Percentiles rank a stretch among this genome's conserved stretches.
Conservation (phyloP, 2,888 invertebrate species). For the Hetaerina titia region DNA sequence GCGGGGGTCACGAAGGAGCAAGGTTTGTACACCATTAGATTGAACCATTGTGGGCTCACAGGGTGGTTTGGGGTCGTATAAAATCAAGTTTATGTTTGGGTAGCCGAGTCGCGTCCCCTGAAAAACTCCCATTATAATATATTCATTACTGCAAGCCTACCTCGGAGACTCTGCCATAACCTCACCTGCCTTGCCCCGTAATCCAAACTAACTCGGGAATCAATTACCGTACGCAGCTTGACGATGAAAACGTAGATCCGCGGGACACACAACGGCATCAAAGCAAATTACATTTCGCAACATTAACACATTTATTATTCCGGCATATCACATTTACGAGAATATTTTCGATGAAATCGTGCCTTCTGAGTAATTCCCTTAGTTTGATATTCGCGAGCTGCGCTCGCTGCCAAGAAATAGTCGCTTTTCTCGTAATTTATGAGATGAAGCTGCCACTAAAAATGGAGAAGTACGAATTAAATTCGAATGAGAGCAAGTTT, state of each 20-base stretch:
- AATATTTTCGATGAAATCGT: too few relatives aligned
- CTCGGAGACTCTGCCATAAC: neutral
- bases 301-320: too few relatives aligned
- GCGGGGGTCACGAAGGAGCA: neutral
- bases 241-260: too few relatives aligned
- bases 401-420: neutral
- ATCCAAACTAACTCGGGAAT: too few relatives aligned
- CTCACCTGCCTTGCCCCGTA: neutral
- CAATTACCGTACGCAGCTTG: too few relatives aligned
- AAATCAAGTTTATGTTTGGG: neutral
- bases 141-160: neutral
- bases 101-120: neutral
- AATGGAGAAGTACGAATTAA: neutral
- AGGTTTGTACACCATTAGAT: neutral
- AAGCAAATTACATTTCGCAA: too few relatives aligned
- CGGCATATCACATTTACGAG: too few relatives aligned
- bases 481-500: neutral
- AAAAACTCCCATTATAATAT: neutral
- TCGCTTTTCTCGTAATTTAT: neutral
- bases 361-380: neutral
- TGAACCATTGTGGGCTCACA: neutral
- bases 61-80: neutral
- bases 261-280: too few relatives aligned
- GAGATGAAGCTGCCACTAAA: neutral
- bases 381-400: neutral